A percentile compares a stretch with the other conserved stretches of the same genome.
Evolutionary conservation across 2,797 vertebrate species (phyloP).

Genomic region (Urocyon cinereoargenteus): DNA sequence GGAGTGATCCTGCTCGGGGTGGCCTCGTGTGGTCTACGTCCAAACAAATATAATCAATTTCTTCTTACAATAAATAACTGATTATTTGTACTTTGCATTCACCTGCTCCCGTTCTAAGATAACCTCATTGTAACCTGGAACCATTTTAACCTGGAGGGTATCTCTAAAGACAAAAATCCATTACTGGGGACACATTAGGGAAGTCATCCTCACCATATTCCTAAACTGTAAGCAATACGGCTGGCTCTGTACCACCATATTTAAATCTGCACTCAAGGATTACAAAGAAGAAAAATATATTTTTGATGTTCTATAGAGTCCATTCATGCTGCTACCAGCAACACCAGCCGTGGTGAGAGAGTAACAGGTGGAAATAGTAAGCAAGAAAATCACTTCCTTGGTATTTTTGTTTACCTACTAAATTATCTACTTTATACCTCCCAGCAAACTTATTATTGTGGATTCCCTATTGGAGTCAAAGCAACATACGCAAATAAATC

Average conservation of each 20-base stretch:
- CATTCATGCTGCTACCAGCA: not conserved
- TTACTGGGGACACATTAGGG: not conserved
- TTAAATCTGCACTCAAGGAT: not conserved
- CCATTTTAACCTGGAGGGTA: not conserved
- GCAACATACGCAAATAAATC: conserved; percentile 1
- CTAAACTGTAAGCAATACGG: not conserved
- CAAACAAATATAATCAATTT: not conserved
- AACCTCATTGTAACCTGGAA: not conserved
- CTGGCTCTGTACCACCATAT: not conserved
- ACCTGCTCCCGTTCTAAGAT: not conserved
- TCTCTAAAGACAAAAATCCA: not conserved
- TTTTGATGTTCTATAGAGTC: not conserved
- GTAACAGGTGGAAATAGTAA: not conserved
- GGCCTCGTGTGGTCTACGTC: not conserved
- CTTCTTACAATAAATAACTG: not conserved
- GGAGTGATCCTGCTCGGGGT: not conserved
- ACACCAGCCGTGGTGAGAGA: not conserved
- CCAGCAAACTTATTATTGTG: not conserved
- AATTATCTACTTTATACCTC: not conserved
- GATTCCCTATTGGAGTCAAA: not conserved
- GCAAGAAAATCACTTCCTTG: not conserved
- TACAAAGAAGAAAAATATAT: not conserved
- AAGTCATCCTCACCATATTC: not conserved
- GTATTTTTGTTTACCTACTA: not conserved
- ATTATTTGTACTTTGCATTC: not conserved